Base-by-base conservation (phyloP, 2,113 vertebrate genomes). In the Gadus chalcogrammus region DNA sequence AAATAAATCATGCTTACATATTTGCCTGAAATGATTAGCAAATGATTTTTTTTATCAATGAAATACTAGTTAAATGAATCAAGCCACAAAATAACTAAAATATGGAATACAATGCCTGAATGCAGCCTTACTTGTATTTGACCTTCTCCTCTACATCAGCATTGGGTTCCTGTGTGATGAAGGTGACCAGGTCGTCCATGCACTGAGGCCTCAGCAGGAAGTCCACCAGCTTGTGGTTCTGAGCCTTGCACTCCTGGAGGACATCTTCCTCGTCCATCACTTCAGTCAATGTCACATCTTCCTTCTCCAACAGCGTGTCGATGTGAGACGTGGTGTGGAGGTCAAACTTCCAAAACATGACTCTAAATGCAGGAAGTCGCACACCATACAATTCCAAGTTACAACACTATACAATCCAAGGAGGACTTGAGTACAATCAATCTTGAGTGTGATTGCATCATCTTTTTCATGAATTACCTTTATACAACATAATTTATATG, bases 341-440 rank as follows among this genome's bases (percentile, higher is more conserved):
- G 90, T 99, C 97, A 90, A 99, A 99, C 92, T 99, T 99, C 97
- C 97, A 99, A 96, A 99, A 99, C 97, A 99, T 99, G 90, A 87
- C 85, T 92, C 93, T 97, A 64, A 68, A 65, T 24, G 22, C 13
- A 62, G 17, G 18, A 53, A 74, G 1, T 60, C 66, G 59, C 48
- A 27, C 8, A 24, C 72, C 64, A 64, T 59, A 64, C 55, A 9
- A 2, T 9, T 9, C 42, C 42, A 48, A 13, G 42, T 48, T 48
- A 48, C 42, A 48, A 9, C 42, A 13, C 12, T 9, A 13, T 48
- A 48, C 42, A 48, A 5, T 35, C 4, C 31, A 35, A 35, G 31
- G 31, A 5, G 31, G 31, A 35, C 31, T 35, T 35, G 31, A 35
- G 24, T 35, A 35, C 4, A 35, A 35, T 35, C 31, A 35, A n/a